Base-by-base conservation (phyloP, 2,113 vertebrate species). In the Excalfactoria chinensis region DNA sequence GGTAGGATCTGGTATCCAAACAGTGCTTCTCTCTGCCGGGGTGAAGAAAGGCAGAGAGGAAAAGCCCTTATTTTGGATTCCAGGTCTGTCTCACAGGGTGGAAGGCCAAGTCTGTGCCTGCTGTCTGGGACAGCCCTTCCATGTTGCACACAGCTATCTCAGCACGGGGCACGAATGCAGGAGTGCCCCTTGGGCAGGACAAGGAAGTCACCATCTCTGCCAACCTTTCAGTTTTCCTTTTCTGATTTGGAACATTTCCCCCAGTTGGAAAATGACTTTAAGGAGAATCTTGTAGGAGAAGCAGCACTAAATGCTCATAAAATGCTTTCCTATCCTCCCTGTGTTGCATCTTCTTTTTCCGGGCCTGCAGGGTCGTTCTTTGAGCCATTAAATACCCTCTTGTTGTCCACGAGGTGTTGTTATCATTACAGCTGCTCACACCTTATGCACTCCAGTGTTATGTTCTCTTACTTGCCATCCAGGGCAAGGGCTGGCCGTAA, bases 21-120 rank as follows among this genome's bases (percentile, higher is more conserved):
- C 1, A 0, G 15, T 5, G 3, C 75, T 71, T 2, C 56, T 32
- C 34, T 58, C 1, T 3, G 41, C 2, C 58, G 11, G 3, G 25
- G 15, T 1, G 32, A 35, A n/a, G 75, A 51, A 23, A 35, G 40
- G 37, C 32, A 78, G 88, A n/a, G 69, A 41, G 77, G 13, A 62
- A 56, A 70, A 48, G 25, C 28, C 0, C 37, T 58, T 70, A 10
- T 66, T 88, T 81, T 16, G 74, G 49, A 71, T 26, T 53, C 23
- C 53, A 28, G 80, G 58, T 73, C 46, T 72, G 70, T 44, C 21
- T 32, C 40, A 1, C 2, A 16, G 41, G 25, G 1, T 26, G 53
- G 66, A 26, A 71, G 66, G 88, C 88, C 80, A 69, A 75, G 19
- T 58, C 1, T 3, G 34, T 3, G 58, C 62, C 93, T 88, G 72